Evolutionary conservation across 2,888 invertebrate species (phyloP), one percentile per base, ranked within the genome.

Genomic region (Rhagophthalmus giganteus): DNA sequence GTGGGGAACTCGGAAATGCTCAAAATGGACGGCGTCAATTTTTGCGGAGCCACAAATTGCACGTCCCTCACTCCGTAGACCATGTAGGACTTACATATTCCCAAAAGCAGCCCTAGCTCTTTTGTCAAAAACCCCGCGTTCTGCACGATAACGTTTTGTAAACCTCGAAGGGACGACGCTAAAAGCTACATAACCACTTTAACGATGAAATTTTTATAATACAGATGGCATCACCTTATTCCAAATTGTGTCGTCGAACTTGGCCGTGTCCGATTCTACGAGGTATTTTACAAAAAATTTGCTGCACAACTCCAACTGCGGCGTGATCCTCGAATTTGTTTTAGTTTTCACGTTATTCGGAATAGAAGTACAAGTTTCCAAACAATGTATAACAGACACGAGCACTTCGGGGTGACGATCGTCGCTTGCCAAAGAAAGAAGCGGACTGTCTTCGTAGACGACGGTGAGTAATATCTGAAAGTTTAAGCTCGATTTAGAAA

Each of bases 21-120:
- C 58, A 85, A 81, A 58, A 83, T 81, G 0, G 85, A 79, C 1
- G 85, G 82, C 69, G 79, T 73, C 15, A 86, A 59, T 42, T 75
- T 79, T 61, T 76, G 78, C 1, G 84, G 81, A 2, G 73, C 77
- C 24, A 73, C 70, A 55, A 67, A 68, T 6, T 77, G 69, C 2
- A 81, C 61, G 1, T 78, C 80, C 66, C 69, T 68, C 8, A 78
- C 59, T 8, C 73, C 75, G 57, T 77, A 82, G 2, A 83, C 69
- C 68, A 84, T 78, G 59, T 78, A 84, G 45, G 79, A 71, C 47
- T 78, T 76, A 37, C 81, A 76, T 27, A 84, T 73, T 1, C 86
- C 85, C 50, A 87, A 74, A 6, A 83, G 67, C 57, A 81, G 77
- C 15, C 81, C 80, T 4, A 76, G 55, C 38, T 76, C 64, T 15